phyloP scores from a whole-genome alignment of 2,888 invertebrate species.

The Acanthosepion esculentum region DNA sequence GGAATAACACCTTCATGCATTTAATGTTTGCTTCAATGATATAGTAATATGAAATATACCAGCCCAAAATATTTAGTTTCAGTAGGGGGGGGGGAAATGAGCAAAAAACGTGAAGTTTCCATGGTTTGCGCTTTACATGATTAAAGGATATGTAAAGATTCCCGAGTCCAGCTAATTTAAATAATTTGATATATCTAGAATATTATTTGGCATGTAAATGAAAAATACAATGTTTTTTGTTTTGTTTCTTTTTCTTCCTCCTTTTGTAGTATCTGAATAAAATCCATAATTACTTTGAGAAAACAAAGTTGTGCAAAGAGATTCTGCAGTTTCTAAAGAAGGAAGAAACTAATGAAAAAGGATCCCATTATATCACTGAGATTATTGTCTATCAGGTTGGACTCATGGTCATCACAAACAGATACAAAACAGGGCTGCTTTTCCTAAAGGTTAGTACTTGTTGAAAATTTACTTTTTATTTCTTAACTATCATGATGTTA shows the following conservation, averaged over 20 bases:
- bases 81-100: no score
- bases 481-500: no score
- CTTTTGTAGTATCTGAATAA: constrained; percentile 64
- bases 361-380: constrained; percentile 70
- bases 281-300: constrained; percentile 57
- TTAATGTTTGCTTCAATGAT: no score
- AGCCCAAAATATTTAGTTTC: no score
- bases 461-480: neutral
- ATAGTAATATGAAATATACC: no score
- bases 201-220: no score
- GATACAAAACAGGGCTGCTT: constrained; percentile 54
- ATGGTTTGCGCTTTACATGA: no score
- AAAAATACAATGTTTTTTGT: neutral
- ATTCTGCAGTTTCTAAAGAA: constrained; percentile 60
- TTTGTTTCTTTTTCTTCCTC: neutral
- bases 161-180: neutral
- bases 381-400: constrained; percentile 65
- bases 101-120: no score
- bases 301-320: constrained; percentile 61
- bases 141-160: no score
- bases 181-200: neutral
- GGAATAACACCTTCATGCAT: no score
- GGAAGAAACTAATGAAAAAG: constrained; percentile 49
- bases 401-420: constrained; percentile 66
- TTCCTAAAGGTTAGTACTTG: neutral